Conservation (phyloP, 2,888 invertebrate genomes). For the Ennomos erosarius region DNA sequence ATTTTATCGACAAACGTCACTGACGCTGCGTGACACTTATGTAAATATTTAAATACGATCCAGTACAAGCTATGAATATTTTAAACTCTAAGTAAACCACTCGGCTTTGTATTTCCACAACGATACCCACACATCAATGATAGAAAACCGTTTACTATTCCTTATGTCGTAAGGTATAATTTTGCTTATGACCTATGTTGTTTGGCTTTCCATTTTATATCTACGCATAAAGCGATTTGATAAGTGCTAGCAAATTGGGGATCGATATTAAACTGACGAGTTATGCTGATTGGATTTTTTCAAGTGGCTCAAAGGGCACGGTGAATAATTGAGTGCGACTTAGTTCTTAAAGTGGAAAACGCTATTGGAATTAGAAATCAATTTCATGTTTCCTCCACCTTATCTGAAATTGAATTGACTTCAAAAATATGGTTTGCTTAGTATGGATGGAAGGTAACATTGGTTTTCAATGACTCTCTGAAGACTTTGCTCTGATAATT, state of each 20-base stretch:
- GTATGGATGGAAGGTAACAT: constrained; percentile 5
- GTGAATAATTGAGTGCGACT: constrained; percentile 81
- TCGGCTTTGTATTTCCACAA: constrained; percentile 71
- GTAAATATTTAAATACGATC: constrained; percentile 87
- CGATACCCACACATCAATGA: constrained; percentile 66
- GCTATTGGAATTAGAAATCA: constrained; percentile 45
- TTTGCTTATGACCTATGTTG: constrained; percentile 48
- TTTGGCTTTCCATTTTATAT: constrained; percentile 67
- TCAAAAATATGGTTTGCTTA: constrained; percentile 15
- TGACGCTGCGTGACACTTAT: constrained; percentile 84
- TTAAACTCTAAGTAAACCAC: constrained; percentile 84
- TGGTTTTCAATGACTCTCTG: constrained; percentile 3
- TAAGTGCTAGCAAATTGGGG: constrained; percentile 81
- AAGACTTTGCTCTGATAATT: constrained; percentile 15
- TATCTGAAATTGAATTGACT: constrained; percentile 8
- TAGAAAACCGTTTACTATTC: constrained; percentile 63
- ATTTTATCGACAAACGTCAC: constrained; percentile 83
- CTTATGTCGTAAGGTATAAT: constrained; percentile 61
- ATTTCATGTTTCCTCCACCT: constrained; percentile 40
- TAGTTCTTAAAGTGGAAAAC: constrained; percentile 64
- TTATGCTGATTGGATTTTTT: constrained; percentile 85
- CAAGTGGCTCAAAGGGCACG: constrained; percentile 75
- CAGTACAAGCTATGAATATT: constrained; percentile 86
- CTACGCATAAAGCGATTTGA: constrained; percentile 82
- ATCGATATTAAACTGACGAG: constrained; percentile 83